These are phyloP conservation scores for Smittia aterrima DNA, from an alignment of 2,888 invertebrate species.

Conservation along the genomic window DNA sequence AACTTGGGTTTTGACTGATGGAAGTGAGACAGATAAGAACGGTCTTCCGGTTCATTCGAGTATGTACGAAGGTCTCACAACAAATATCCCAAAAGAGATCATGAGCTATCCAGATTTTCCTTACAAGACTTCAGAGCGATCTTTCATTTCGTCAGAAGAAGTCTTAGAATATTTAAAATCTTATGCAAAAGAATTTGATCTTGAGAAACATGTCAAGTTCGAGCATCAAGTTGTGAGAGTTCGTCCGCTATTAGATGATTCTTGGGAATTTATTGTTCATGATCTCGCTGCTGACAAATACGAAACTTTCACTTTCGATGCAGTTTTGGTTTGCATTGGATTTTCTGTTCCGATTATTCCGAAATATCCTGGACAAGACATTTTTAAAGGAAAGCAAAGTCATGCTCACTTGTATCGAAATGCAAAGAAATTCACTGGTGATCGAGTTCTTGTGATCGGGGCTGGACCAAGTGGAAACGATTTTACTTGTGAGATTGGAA, in stretches of 20 bases:
- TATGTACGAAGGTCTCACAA: constrained; percentile 86
- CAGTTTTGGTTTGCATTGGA: constrained; percentile 65
- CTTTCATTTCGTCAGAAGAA: constrained; percentile 68
- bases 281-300: constrained; percentile 52
- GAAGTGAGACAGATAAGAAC: constrained; percentile 68
- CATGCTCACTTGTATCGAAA: constrained; percentile 81
- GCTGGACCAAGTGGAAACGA: constrained; percentile 67
- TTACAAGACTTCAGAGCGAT: constrained; percentile 65
- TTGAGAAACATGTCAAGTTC: constrained; percentile 44
- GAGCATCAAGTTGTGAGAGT: constrained; percentile 46
- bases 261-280: constrained; percentile 47
- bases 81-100: constrained; percentile 88
- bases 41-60: constrained; percentile 83
- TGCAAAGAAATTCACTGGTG: constrained; percentile 59
- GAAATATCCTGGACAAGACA: constrained; percentile 58
- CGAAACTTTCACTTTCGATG: constrained; percentile 56
- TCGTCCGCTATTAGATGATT: constrained; percentile 51
- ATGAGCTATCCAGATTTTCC: constrained; percentile 89
- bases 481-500: constrained; percentile 58
- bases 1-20: constrained; percentile 85
- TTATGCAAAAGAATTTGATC: not conserved
- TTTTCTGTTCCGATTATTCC: constrained; percentile 72
- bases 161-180: constrained; percentile 63
- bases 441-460: constrained; percentile 62
- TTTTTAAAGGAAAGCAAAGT: constrained; percentile 48